These are phyloP conservation scores for Doryteuthis pealeii DNA, from an alignment of 1,140 invertebrate genomes.

Conservation along the genomic window DNA sequence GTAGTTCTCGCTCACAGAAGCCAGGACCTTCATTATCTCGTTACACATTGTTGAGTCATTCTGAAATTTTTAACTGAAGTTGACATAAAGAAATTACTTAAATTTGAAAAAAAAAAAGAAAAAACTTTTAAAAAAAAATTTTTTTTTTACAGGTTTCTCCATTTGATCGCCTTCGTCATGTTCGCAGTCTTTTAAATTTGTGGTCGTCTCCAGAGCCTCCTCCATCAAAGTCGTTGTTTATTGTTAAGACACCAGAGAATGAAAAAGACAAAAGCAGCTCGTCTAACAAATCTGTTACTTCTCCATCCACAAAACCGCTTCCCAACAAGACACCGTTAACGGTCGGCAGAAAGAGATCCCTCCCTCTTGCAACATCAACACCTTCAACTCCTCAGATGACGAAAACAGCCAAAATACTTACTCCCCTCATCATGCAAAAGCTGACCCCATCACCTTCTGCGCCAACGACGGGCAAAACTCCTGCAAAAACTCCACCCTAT, in stretches of 20 bases:
- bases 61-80: too few relatives aligned
- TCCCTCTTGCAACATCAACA: background rate
- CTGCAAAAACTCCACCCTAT: background rate
- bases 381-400: background rate
- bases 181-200: slow-evolving; percentile 28
- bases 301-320: too few relatives aligned
- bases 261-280: too few relatives aligned
- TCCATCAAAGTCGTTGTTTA: background rate
- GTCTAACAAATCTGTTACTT: too few relatives aligned
- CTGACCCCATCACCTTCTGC: background rate
- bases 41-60: too few relatives aligned
- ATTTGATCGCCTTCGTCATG: slow-evolving; percentile 27
- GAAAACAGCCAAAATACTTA: background rate
- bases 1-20: too few relatives aligned
- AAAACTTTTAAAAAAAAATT: too few relatives aligned
- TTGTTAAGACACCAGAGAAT: background rate
- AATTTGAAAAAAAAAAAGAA: too few relatives aligned
- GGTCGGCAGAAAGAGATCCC: too few relatives aligned
- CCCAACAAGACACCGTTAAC: too few relatives aligned
- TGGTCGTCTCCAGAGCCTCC: slow-evolving; percentile 29
- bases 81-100: too few relatives aligned
- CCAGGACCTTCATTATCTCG: too few relatives aligned
- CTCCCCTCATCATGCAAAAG: background rate
- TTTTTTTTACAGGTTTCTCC: slow-evolving; percentile 31
- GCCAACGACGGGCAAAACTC: background rate